A percentile compares a stretch with the other conserved stretches of the same genome.
These are phyloP conservation scores for Biston betularia DNA, from an alignment of 2,888 invertebrate genomes.

Conservation along the genomic window DNA sequence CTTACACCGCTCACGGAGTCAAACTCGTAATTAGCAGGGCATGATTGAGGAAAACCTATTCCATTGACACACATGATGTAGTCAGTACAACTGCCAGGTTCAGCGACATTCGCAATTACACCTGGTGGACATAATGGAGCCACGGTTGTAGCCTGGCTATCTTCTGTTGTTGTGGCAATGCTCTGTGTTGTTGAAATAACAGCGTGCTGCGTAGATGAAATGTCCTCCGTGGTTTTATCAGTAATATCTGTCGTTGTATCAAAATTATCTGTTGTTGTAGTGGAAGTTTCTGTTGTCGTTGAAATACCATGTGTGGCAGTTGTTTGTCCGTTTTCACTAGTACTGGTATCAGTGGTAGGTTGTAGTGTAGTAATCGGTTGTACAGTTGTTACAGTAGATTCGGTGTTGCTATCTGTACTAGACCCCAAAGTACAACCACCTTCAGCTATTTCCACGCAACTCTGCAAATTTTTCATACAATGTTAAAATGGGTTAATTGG, in stretches of 20 bases:
- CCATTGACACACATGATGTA: constrained; percentile 48
- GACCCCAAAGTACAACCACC: constrained; percentile 52
- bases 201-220: background rate
- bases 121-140: constrained; percentile 34
- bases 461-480: constrained; percentile 27
- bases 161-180: background rate
- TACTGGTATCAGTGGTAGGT: background rate
- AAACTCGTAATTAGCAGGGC: constrained; percentile 50
- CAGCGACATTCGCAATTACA: constrained; percentile 37
- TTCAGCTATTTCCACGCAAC: constrained; percentile 49
- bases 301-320: background rate
- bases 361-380: too few relatives aligned
- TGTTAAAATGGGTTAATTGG: too few relatives aligned
- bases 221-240: background rate
- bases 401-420: background rate
- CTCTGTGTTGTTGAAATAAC: background rate
- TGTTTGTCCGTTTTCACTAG: background rate
- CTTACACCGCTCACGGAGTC: constrained; percentile 32
- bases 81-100: constrained; percentile 35
- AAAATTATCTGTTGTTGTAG: background rate
- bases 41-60: constrained; percentile 37
- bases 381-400: background rate
- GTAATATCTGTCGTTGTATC: background rate
- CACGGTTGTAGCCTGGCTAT: constrained; percentile 15
- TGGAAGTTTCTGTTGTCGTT: background rate